Evolutionary conservation across 2,797 vertebrate genomes (phyloP), one percentile per base, ranked within the genome.

Genomic region (Clarias fuscus): DNA sequence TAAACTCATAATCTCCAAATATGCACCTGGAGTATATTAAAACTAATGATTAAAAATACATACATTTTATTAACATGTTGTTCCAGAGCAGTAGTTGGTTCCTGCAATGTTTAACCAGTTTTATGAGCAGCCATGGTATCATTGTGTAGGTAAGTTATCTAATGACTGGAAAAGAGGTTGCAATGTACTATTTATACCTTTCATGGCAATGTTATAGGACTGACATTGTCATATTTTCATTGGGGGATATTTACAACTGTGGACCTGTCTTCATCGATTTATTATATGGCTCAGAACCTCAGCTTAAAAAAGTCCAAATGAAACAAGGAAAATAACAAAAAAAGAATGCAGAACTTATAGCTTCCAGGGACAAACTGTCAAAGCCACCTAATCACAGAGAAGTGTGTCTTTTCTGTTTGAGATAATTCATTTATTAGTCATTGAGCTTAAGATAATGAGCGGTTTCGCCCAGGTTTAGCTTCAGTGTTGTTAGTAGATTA

Each of bases 51-150:
- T 37, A 4, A 61, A 79, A 85, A 71, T 71, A 18, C 30, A 30
- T 27, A 15, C 6, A 59, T 58, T 14, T 30, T 20, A 20, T 20
- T 22, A 27, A 78, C 59, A n/a, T 6, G 27, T 37, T 70, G 58
- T 62, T 56, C n/a, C 0, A 24, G 53, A 61, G 8, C 30, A 82
- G 70, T 0, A 5, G 59, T 27, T 30, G 70, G 18, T 58, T 82
- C 15, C 70, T 75, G 79, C 76, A 88, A 84, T 90, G 76, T 90
- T 90, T 90, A 90, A 88, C 87, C 71, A 84, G 43, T 62, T 86
- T 88, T 90, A 88, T 87, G 62, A 70, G 68, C 37, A 81, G 85
- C 8, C 67, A 11, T 48, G 68, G 80, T 71, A 53, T 70, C 43
- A 77, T 56, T 56, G 70, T 33, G 40, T 30, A 53, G n/a, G 70